Conservation (phyloP, 2,888 invertebrate species). For the Hoplodrina blanda region DNA sequence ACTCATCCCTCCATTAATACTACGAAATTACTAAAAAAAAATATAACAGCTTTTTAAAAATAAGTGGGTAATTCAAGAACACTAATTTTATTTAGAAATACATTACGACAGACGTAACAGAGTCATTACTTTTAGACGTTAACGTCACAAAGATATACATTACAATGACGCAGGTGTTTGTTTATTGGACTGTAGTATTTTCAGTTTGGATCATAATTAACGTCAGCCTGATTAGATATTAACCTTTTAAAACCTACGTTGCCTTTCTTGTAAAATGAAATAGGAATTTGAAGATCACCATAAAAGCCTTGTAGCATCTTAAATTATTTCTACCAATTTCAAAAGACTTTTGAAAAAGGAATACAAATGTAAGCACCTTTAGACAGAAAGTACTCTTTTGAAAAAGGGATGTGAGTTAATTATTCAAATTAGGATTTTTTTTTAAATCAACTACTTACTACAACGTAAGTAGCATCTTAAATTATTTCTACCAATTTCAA, state of each 20-base stretch:
- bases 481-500: too few relatives aligned
- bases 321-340: too few relatives aligned
- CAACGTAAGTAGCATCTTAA: too few relatives aligned
- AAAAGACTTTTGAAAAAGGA: too few relatives aligned
- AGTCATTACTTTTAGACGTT: conserved; percentile 46
- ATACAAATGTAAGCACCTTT: too few relatives aligned
- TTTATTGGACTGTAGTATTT: conserved; percentile 41
- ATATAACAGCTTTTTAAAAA: conserved; percentile 11
- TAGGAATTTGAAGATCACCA: too few relatives aligned
- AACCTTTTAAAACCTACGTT: background rate
- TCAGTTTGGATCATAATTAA: conserved; percentile 36
- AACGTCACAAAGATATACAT: conserved; percentile 55
- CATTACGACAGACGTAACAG: conserved; percentile 35
- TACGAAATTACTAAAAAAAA: conserved; percentile 1
- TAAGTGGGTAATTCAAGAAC: conserved; percentile 49
- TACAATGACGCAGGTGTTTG: conserved; percentile 57
- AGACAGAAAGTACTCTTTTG: too few relatives aligned
- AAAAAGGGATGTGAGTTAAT: too few relatives aligned
- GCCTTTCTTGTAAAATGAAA: too few relatives aligned
- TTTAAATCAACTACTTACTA: too few relatives aligned
- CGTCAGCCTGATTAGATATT: conserved; percentile 18
- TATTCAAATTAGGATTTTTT: too few relatives aligned
- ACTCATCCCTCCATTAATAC: background rate
- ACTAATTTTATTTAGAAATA: conserved; percentile 54
- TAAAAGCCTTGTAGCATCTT: too few relatives aligned